These are phyloP conservation scores for Pollenia labialis DNA, from an alignment of 2,888 invertebrate species.

Conservation along the genomic window DNA sequence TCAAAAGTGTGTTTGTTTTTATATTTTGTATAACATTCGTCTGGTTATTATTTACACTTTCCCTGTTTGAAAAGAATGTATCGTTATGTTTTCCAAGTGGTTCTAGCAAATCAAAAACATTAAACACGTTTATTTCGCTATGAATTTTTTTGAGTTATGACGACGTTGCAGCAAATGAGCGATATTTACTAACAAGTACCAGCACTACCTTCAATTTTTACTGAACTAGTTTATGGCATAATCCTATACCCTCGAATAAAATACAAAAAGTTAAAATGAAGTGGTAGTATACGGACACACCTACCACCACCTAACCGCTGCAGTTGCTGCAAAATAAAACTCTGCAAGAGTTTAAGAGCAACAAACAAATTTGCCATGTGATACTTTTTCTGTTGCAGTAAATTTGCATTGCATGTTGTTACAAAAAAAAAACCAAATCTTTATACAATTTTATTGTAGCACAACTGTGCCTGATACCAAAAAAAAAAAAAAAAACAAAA, in stretches of 20 bases:
- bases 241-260: conserved; percentile 13
- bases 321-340: conserved; percentile 1
- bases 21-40: no score
- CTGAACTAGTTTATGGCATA: conserved; percentile 59
- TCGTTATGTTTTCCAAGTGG: no score
- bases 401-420: conserved; percentile 57
- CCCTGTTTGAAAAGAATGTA: no score
- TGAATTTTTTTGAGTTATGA: no score
- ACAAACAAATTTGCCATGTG: conserved; percentile 55
- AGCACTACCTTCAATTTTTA: conserved; percentile 15
- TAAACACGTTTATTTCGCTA: no score
- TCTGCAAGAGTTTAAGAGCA: conserved; percentile 35
- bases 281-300: conserved; percentile 36
- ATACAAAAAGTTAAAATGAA: conserved; percentile 34
- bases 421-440: conserved; percentile 20
- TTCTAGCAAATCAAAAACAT: no score
- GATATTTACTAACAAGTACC: background rate
- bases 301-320: conserved; percentile 20
- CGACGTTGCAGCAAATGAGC: no score
- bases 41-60: no score
- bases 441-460: conserved; percentile 40
- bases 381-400: conserved; percentile 50
- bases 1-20: no score
- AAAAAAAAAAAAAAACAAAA: background rate
- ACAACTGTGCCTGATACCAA: conserved; percentile 46